Percentiles rank a stretch among this genome's conserved stretches.
phyloP scores from a whole-genome alignment of 2,797 vertebrate genomes.

The Sphaeramia orbicularis region DNA sequence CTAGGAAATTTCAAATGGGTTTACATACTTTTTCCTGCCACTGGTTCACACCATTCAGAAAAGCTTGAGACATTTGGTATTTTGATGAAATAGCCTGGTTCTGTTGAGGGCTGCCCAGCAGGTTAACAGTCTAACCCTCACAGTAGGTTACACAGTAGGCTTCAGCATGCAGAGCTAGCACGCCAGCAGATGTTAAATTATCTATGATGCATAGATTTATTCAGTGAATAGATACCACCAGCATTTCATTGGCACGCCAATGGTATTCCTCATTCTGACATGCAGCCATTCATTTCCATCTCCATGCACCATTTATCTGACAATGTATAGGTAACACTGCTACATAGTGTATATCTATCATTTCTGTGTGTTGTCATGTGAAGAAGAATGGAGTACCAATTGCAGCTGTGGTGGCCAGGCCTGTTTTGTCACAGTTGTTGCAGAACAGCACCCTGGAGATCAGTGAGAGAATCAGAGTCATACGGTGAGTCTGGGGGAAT shows the following conservation, averaged over 20 bases:
- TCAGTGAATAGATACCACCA: not conserved
- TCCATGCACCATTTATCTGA: slow-evolving; percentile 17
- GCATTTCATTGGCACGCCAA: slow-evolving; percentile 10
- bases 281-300: slow-evolving; percentile 32
- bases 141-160: slow-evolving; percentile 12
- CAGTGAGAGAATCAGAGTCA: slow-evolving; percentile 50
- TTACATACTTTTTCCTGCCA: no score
- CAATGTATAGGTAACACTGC: slow-evolving; percentile 10
- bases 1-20: no score
- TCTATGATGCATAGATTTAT: slow-evolving; percentile 18
- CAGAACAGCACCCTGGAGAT: slow-evolving; percentile 52
- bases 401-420: not conserved
- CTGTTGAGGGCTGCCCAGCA: not conserved
- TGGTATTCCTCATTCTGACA: slow-evolving; percentile 11
- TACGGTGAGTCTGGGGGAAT: slow-evolving; percentile 42
- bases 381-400: slow-evolving; percentile 2
- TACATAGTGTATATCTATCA: slow-evolving; percentile 18
- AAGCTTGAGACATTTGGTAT: slow-evolving; percentile 17
- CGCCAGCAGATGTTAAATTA: slow-evolving; percentile 10
- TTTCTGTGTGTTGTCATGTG: slow-evolving; percentile 1
- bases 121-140: slow-evolving; percentile 13
- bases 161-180: slow-evolving; percentile 18
- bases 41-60: no score
- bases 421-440: slow-evolving; percentile 19
- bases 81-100: slow-evolving; percentile 19